phyloP scores from a whole-genome alignment of 2,797 vertebrate species.

The Sebastes hubbsi region DNA sequence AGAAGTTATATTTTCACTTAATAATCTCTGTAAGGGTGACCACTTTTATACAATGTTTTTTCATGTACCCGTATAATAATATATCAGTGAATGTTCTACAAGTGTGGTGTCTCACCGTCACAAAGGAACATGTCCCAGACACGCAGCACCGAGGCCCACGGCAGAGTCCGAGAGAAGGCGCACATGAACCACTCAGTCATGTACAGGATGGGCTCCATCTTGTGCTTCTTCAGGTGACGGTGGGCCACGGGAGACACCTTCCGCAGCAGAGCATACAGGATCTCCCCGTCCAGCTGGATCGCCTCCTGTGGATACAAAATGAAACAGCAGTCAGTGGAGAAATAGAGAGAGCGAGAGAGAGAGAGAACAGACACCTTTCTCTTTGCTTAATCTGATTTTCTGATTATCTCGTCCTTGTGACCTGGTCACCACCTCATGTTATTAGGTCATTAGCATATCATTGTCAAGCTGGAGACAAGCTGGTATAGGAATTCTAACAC shows the following conservation, averaged over 20 bases:
- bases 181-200: slow-evolving; percentile 99
- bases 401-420: slow-evolving; percentile 30
- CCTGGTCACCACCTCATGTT: slow-evolving; percentile 34
- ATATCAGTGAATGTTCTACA: neutral
- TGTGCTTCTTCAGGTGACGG: slow-evolving; percentile 93
- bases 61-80: neutral
- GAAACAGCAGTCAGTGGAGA: slow-evolving; percentile 8
- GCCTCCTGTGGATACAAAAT: slow-evolving; percentile 85
- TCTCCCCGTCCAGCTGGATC: slow-evolving; percentile 97
- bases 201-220: slow-evolving; percentile 95
- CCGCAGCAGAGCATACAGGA: slow-evolving; percentile 91
- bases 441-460: slow-evolving; percentile 24
- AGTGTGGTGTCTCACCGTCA: slow-evolving; percentile 85
- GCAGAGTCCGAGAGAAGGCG: slow-evolving; percentile 94
- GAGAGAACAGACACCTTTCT: neutral
- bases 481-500: neutral
- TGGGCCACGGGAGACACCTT: slow-evolving; percentile 88
- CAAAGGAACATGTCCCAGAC: slow-evolving; percentile 99
- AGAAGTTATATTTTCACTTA: neutral
- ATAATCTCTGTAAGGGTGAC: neutral
- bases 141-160: slow-evolving; percentile 94
- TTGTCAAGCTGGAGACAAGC: neutral
- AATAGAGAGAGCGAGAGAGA: neutral
- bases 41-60: neutral
- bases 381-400: slow-evolving; percentile 53